These are phyloP conservation scores for Gopherus flavomarginatus DNA, from an alignment of 2,113 vertebrate genomes.

Conservation along the genomic window DNA sequence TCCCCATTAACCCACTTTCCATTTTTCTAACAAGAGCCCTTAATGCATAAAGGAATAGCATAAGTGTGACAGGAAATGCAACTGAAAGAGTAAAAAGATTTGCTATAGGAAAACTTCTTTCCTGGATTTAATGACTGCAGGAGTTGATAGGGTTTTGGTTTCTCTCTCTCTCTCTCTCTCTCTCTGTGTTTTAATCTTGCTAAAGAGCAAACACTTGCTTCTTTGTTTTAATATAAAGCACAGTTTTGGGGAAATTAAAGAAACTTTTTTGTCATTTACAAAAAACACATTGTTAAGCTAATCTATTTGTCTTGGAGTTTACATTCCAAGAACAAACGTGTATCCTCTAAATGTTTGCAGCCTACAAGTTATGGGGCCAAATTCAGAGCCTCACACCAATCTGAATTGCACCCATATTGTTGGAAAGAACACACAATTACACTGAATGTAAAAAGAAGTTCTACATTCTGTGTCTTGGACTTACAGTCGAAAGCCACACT, in stretches of 20 bases:
- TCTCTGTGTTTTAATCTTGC: background rate
- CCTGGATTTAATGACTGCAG: slow-evolving; percentile 36
- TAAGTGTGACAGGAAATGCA: slow-evolving; percentile 70
- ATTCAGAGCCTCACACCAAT: background rate
- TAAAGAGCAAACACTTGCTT: slow-evolving; percentile 54
- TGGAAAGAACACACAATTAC: background rate
- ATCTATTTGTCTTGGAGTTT: slow-evolving; percentile 15
- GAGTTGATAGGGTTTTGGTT: slow-evolving; percentile 26
- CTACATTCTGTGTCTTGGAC: background rate
- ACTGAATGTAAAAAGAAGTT: background rate
- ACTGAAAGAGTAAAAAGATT: slow-evolving; percentile 50
- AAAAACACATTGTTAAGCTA: background rate
- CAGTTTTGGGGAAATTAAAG: slow-evolving; percentile 40
- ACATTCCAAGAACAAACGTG: background rate
- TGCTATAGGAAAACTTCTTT: slow-evolving; percentile 40
- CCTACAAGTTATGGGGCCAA: background rate
- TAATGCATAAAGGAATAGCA: slow-evolving; percentile 68
- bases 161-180: background rate
- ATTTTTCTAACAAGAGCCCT: slow-evolving; percentile 65
- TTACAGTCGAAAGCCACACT: background rate
- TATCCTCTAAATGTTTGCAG: slow-evolving; percentile 10
- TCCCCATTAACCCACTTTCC: slow-evolving; percentile 68
- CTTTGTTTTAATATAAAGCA: slow-evolving; percentile 21
- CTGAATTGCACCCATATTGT: background rate
- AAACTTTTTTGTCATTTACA: background rate